Percentiles rank a stretch among this genome's conserved stretches.
phyloP scores from a whole-genome alignment of 2,113 vertebrate genomes.

The Hylia prasina region DNA sequence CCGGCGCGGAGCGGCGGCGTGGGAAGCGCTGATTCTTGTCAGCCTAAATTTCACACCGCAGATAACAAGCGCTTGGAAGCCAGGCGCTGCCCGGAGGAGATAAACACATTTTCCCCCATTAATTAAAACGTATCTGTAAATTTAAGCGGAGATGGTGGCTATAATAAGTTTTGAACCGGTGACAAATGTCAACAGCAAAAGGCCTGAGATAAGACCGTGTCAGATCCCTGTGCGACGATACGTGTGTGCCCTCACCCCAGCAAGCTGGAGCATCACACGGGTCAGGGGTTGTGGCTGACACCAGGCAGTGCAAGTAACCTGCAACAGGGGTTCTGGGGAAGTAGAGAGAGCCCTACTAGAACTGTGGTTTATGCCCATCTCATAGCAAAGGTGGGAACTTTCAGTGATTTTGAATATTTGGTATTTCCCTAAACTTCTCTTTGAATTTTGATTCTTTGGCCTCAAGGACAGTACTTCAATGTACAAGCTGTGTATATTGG shows the following conservation, averaged over 20 bases:
- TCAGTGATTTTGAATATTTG: not conserved
- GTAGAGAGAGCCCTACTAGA: fast-evolving
- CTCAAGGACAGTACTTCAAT: not conserved
- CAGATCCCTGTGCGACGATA: not conserved
- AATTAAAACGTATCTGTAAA: constrained; percentile 66
- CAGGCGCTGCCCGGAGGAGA: constrained; percentile 74
- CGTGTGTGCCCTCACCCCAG: not conserved
- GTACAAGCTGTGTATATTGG: not conserved
- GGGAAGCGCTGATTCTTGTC: constrained; percentile 78
- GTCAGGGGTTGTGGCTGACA: not conserved
- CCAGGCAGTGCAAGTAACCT: not conserved
- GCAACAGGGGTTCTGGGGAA: fast-evolving
- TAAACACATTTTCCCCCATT: constrained; percentile 61
- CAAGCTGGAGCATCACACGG: not conserved
- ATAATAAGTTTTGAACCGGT: not conserved
- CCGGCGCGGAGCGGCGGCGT: constrained; percentile 43
- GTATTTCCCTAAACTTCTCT: not conserved
- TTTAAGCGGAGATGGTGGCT: constrained; percentile 42
- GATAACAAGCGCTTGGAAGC: constrained; percentile 76
- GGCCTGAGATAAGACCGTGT: not conserved
- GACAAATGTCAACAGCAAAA: constrained; percentile 18
- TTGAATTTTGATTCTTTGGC: not conserved
- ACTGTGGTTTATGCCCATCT: fast-evolving
- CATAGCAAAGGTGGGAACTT: not conserved
- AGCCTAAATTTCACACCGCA: constrained; percentile 81